Percentiles rank a stretch among this genome's conserved stretches.
Conservation (phyloP, 2,797 vertebrate species). For the Tamandua tetradactyla region DNA sequence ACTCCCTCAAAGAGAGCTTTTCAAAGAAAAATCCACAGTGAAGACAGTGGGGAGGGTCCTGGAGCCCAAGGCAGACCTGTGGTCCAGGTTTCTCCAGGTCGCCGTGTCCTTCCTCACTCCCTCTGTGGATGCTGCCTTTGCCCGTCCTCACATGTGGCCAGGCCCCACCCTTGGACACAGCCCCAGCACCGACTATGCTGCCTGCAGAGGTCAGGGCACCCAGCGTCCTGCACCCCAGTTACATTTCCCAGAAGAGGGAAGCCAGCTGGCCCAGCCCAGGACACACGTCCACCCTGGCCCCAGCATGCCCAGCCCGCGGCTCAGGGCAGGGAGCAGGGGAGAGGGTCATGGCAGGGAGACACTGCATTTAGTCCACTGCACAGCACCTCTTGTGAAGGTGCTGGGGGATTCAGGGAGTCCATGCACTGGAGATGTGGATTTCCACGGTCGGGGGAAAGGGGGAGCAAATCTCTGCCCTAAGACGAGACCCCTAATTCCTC, state of each 20-base stretch:
- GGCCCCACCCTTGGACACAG: too few species aligned
- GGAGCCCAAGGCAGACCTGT: rapidly evolving
- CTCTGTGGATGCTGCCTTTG: too few species aligned
- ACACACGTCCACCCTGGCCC: rapidly evolving
- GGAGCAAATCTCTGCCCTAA: background rate
- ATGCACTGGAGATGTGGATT: too few species aligned
- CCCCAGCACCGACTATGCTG: too few species aligned
- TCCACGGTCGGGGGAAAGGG: rapidly evolving
- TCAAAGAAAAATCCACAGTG: background rate
- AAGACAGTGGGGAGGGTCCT: rapidly evolving
- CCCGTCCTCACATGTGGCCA: too few species aligned
- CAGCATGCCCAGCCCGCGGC: background rate
- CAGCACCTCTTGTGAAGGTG: rapidly evolving
- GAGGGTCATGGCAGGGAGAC: background rate
- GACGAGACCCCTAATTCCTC: background rate
- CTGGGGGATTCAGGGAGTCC: rapidly evolving
- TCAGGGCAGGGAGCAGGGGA: background rate
- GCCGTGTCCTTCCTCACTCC: too few species aligned
- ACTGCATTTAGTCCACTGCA: background rate
- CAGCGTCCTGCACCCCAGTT: background rate
- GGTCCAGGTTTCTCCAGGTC: background rate
- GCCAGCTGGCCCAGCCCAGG: too few species aligned
- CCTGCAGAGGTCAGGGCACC: background rate
- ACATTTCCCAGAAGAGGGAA: background rate
- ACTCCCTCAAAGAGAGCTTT: rapidly evolving